Base-by-base conservation (phyloP, 2,888 invertebrate species). In the Sepioteuthis lessoniana region DNA sequence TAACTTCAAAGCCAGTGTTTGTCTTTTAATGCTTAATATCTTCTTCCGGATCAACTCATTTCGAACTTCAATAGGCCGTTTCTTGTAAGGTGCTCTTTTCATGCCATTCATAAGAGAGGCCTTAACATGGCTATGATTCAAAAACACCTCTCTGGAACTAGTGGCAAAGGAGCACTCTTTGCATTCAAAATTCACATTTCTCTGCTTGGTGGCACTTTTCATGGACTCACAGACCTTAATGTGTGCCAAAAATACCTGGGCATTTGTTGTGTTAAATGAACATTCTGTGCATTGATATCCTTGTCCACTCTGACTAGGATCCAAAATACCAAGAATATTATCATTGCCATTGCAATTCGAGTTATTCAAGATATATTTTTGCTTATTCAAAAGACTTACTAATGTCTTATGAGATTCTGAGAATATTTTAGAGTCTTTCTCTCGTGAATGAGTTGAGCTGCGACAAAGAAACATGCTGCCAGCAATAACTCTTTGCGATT, bases 101-200 rank as follows among this genome's bases (percentile, higher is more conserved):
- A 47, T 42, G 7, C 42, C 92, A 16, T 38, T 92, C 47, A 47
- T 92, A 42, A 92, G 47, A 42, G 42, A 42, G 5, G 42, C 92
- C 92, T 92, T 92, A 19, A 92, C 92, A n/a, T 92, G 92, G 46
- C 92, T 47, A 46, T 92, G 92, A 35, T 92, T 92, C 46, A 92
- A 92, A 31, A 92, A 92, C 0, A 7, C 92, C 47, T 92, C 47
- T 31, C 47, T 42, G 92, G 46, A 47, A 47, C 92, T 92, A 0
- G 92, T 92, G 16, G 92, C 92, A 47, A 92, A 92, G 8, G 92
- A n/a, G 21, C 92, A 92, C n/a, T 92, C 92, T 31, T 92, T 92
- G 42, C 92, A 92, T 28, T 92, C 92, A 47, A 92, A 92, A n/a
- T 92, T 92, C 7, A 92, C 92, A 16, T 92, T 47, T 42, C 35